Percentiles rank a stretch among this genome's conserved stretches.
Evolutionary conservation across 2,797 vertebrate genomes (phyloP).

Genomic region (Enteromius viviparus): DNA sequence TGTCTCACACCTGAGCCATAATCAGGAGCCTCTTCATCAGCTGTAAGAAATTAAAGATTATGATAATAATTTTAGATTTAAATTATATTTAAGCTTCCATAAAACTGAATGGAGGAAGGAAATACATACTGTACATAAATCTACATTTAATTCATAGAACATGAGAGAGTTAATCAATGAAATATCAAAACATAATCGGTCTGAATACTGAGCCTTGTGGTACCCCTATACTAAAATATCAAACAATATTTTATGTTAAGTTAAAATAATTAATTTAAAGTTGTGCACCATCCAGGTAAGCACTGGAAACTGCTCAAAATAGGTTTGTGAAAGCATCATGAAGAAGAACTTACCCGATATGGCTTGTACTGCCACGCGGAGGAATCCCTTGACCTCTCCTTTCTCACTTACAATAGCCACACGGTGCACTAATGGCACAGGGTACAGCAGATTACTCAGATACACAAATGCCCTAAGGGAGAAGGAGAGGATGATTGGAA

Average conservation of each 20-base stretch:
- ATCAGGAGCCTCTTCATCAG: conserved; percentile 96
- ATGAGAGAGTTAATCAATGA: background rate
- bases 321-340: background rate
- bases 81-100: background rate
- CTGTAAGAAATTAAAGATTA: conserved; percentile 68
- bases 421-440: conserved; percentile 93
- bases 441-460: conserved; percentile 96
- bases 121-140: background rate
- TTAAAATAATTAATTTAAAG: background rate
- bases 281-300: background rate
- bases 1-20: conserved; percentile 95
- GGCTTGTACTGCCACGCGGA: conserved; percentile 94
- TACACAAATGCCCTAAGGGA: conserved; percentile 93
- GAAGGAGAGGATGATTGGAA: conserved; percentile 3
- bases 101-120: background rate
- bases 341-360: conserved; percentile 85
- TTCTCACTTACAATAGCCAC: conserved; percentile 98
- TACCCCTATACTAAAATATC: background rate
- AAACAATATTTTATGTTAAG: background rate
- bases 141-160: background rate
- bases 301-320: background rate
- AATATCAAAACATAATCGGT: conserved; percentile 6
- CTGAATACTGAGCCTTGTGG: conserved; percentile 4
- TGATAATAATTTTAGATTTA: background rate
- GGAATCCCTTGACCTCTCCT: conserved; percentile 96